Evolutionary conservation across 2,888 invertebrate genomes (phyloP).

Genomic region (Eueremaeus valkanovi): DNA sequence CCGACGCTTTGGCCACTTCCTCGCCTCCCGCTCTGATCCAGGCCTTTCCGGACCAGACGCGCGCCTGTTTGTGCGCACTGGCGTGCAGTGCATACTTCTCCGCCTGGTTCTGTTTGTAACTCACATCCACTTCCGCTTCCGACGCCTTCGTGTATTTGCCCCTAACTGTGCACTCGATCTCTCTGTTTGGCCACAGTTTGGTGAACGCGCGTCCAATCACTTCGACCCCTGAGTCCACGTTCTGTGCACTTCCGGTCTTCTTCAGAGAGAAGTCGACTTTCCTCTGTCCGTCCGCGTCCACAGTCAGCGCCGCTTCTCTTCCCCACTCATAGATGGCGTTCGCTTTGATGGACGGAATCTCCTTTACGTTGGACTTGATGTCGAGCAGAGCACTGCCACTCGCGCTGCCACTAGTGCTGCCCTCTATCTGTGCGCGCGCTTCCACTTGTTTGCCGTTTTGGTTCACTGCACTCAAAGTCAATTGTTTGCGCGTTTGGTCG

Average conservation of each 20-base stretch:
- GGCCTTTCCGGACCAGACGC: not conserved
- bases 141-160: not conserved
- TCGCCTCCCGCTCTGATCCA: no score
- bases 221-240: not conserved
- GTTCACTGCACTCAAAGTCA: not conserved
- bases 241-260: conserved; percentile 1
- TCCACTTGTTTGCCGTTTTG: conserved; percentile 30
- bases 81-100: no score
- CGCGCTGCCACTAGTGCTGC: no score
- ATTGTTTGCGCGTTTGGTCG: not conserved
- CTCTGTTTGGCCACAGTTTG: not conserved
- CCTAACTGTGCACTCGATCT: not conserved
- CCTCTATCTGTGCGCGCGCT: not conserved
- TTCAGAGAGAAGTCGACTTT: conserved; percentile 21
- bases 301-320: not conserved
- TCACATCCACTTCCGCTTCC: not conserved
- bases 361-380: not conserved
- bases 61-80: no score
- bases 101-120: no score
- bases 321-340: not conserved
- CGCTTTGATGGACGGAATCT: not conserved
- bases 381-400: not conserved
- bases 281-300: not conserved
- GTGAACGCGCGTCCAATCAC: conserved; percentile 15
- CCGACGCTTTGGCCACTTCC: no score